Conservation (phyloP, 1,140 invertebrate species). For the Hyles euphorbiae region DNA sequence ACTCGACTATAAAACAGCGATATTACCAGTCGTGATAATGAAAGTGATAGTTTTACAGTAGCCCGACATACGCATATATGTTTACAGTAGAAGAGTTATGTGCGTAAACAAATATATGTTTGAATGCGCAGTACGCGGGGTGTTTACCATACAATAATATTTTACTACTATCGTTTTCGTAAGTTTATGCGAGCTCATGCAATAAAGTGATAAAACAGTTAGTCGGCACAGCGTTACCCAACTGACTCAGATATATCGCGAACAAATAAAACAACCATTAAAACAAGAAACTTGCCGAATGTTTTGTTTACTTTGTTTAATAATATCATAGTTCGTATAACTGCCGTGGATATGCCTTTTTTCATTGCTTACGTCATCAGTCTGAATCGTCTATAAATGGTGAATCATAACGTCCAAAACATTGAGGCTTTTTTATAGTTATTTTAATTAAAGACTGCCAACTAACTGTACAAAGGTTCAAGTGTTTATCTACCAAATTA, state of each 20-base stretch:
- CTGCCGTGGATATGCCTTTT: not conserved
- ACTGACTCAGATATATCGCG: constrained; percentile 56
- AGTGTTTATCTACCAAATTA: not conserved
- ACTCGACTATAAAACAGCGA: too few species aligned
- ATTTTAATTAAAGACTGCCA: too few species aligned
- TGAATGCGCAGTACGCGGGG: not conserved
- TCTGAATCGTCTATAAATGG: not conserved
- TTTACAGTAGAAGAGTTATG: too few species aligned
- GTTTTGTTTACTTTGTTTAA: constrained; percentile 52
- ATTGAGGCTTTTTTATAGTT: not conserved
- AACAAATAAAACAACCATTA: constrained; percentile 68
- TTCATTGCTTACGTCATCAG: not conserved
- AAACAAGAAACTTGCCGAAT: constrained; percentile 56
- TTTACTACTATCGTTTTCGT: constrained; percentile 56
- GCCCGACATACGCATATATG: too few species aligned
- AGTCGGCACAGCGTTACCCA: constrained; percentile 54
- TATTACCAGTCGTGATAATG: too few species aligned
- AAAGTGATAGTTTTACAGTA: too few species aligned
- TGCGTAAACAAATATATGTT: too few species aligned
- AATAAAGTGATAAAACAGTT: constrained; percentile 74
- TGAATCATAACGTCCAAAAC: not conserved
- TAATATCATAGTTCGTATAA: constrained; percentile 17
- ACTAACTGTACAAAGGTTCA: not conserved
- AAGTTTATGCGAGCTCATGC: constrained; percentile 68
- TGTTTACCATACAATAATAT: constrained; percentile 20